Evolutionary conservation across 2,113 vertebrate species (phyloP), one percentile per base, ranked within the genome.

Genomic region (Bubalus kerabau): DNA sequence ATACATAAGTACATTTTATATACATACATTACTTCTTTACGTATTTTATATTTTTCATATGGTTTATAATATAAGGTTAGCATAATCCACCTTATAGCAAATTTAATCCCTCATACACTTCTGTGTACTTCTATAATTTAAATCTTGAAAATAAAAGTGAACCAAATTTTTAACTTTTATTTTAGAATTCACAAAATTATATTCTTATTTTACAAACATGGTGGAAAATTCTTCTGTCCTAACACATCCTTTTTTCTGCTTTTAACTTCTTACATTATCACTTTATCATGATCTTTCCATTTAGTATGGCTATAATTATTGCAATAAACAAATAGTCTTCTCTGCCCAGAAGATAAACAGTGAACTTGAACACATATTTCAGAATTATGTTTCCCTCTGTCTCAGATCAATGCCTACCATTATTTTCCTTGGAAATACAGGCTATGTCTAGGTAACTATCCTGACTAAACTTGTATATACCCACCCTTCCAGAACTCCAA

Each of bases 401-500:
- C 23, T 71, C 40, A 76, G 30, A 56, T 92, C 84, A 74, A 50
- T 81, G 57, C 78, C 26, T 97, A 23, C 50, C 17, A 30, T 67
- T 59, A 48, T 85, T 93, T 95, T 96, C 59, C 90, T 97, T 97
- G 81, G 95, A 97, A 97, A 97, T 96, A 84, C 60, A 36, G 97
- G 83, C 88, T 0, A 1, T 11, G 97, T 98, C 97, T 87, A 97
- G 97, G 84, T 96, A 96, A 78, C 21, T 64, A 64, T 95, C 89
- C 48, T 50, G 86, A 91, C 97, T 92, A 95, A 98, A 67, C 59
- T 89, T 85, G 12, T 0, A 1, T 74, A 48, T 87, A 57, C 0
- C 19, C 54, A 92, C 97, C 97, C 97, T 98, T 98, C 91, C 95
- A 19, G 52, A 95, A 97, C 80, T 59, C 96, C 92, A 81, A n/a